Conservation (phyloP, 1,140 invertebrate genomes). For the Melitaea cinxia region DNA sequence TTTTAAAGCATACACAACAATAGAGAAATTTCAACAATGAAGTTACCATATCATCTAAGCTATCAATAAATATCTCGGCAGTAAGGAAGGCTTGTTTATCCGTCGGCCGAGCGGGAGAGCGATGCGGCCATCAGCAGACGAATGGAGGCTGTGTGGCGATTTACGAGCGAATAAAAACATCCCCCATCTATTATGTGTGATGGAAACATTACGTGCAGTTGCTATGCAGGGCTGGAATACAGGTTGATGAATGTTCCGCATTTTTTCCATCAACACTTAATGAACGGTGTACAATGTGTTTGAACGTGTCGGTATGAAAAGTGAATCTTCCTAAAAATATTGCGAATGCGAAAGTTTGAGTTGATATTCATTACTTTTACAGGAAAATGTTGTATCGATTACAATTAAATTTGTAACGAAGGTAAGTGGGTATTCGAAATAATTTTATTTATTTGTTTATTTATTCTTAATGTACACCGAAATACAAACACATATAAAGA, state of each 20-base stretch:
- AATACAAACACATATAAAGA: no score
- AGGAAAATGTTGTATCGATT: no score
- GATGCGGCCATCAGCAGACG: constrained; percentile 6
- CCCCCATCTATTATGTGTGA: constrained; percentile 4
- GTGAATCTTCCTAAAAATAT: no score
- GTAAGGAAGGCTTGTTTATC: background rate
- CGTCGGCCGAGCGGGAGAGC: background rate
- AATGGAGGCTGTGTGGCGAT: background rate
- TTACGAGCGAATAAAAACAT: constrained; percentile 6
- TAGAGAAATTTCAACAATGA: background rate
- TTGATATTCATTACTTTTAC: no score
- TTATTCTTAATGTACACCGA: no score
- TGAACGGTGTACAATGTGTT: no score
- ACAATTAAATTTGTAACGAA: no score
- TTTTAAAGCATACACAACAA: no score
- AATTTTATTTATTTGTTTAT: no score
- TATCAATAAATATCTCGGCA: background rate
- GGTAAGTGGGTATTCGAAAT: no score
- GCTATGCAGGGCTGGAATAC: background rate
- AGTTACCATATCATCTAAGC: background rate
- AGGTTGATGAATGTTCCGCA: background rate
- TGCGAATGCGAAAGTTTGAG: no score
- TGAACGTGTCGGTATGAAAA: no score
- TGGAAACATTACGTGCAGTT: constrained; percentile 2
- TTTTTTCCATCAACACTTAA: background rate